A percentile compares a stretch with the other conserved stretches of the same genome.
Evolutionary conservation across 2,888 invertebrate genomes (phyloP).

Genomic region (Apamea monoglypha): DNA sequence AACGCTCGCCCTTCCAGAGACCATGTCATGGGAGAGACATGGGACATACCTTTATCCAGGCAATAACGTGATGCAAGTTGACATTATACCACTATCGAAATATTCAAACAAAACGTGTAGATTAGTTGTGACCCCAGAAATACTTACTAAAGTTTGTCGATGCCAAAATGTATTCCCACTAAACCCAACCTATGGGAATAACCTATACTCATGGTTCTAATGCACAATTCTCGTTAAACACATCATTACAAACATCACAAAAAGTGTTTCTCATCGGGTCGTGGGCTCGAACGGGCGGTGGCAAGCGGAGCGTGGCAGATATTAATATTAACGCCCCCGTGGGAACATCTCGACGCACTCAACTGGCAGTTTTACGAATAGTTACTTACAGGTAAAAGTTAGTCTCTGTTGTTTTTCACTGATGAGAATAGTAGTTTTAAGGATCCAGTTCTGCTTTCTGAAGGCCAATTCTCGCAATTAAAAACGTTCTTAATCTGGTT

Average conservation of each 20-base stretch:
- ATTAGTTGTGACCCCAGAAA: background rate
- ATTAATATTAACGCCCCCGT: slow-evolving; percentile 69
- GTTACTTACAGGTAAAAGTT: slow-evolving; percentile 3
- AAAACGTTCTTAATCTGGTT: background rate
- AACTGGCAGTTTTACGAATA: slow-evolving; percentile 15
- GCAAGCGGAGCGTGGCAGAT: slow-evolving; percentile 69
- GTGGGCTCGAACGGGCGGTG: slow-evolving; percentile 48
- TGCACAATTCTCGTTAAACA: slow-evolving; percentile 16
- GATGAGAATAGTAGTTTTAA: background rate
- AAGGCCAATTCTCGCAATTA: background rate
- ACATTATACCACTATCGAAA: too few relatives aligned
- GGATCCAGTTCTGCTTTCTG: background rate
- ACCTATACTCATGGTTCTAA: background rate
- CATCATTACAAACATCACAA: slow-evolving; percentile 47
- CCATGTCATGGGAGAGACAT: too few relatives aligned
- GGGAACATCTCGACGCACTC: slow-evolving; percentile 58
- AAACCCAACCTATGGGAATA: background rate
- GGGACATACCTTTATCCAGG: too few relatives aligned
- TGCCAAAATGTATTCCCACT: too few relatives aligned
- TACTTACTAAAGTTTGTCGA: background rate
- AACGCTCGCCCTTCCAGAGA: too few relatives aligned
- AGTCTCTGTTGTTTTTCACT: background rate
- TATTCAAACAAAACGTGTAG: background rate
- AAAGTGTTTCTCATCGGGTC: slow-evolving; percentile 61
- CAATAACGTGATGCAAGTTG: too few relatives aligned